Evolutionary conservation across 2,797 vertebrate species (phyloP).

Genomic region (Sternotherus odoratus): DNA sequence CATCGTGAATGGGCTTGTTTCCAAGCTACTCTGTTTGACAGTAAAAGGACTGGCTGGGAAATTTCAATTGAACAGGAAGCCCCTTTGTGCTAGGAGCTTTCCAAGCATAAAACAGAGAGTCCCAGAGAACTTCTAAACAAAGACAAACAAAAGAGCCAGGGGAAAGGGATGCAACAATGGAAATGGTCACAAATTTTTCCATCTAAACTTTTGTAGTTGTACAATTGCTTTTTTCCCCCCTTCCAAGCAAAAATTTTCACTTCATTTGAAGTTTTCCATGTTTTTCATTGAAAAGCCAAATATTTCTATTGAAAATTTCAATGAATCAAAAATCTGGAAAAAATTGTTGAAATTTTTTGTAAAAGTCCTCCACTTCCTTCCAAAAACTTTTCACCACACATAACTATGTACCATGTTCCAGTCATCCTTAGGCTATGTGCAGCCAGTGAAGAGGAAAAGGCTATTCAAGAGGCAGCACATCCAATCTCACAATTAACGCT

Average conservation of each 20-base stretch:
- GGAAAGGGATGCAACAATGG: background rate
- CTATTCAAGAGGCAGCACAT: constrained; percentile 4
- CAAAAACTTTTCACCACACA: background rate
- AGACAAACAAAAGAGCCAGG: background rate
- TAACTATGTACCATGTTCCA: background rate
- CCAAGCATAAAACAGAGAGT: background rate
- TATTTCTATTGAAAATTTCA: background rate
- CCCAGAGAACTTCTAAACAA: background rate
- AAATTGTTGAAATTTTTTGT: background rate
- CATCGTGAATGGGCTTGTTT: background rate
- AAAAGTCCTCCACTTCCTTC: background rate
- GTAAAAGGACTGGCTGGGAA: background rate
- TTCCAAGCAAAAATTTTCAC: background rate
- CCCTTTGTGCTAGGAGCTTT: background rate
- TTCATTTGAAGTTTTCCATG: constrained; percentile 24
- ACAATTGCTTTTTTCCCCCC: background rate
- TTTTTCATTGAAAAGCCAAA: constrained; percentile 17
- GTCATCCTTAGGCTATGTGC: background rate
- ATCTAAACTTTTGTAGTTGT: background rate
- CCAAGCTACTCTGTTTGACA: background rate
- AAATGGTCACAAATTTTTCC: background rate
- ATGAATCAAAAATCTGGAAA: background rate
- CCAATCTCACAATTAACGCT: background rate
- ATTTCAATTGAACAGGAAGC: background rate
- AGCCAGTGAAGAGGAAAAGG: background rate